Base-by-base conservation (phyloP, 2,113 vertebrate species). In the Rhinopomastus cyanomelas region DNA sequence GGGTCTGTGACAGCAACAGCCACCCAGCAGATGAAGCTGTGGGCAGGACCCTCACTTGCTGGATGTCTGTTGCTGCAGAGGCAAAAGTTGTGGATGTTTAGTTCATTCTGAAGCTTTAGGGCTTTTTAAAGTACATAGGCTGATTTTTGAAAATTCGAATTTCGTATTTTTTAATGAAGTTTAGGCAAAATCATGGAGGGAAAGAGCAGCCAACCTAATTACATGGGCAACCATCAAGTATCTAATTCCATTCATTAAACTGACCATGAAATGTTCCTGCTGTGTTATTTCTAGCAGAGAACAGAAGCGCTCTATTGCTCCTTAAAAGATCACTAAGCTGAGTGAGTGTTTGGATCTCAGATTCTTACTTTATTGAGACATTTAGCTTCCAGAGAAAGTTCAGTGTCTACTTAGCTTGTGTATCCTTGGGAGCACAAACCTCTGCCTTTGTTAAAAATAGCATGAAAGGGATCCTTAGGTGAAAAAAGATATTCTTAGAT, bases 371-470 rank as follows among this genome's bases (percentile, higher is more conserved):
- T 21, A 30, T 11, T 34, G 79, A 65, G 77, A 75, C 1, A 3
- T 91, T 78, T 23, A 25, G 25, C 27, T 81, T 62, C 53, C n/a
- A 80, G 82, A 80, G 69, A 27, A 89, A 94, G 57, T 56, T 76
- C 64, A 37, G 32, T 30, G 52, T 79, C 86, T 61, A 27, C 83
- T 94, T 89, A 92, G 53, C 88, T 89, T 67, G 56, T 15, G n/a
- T 26, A 75, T 76, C 72, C 91, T 94, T 5, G 2, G 89, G 94
- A 96, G 82, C 68, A 53, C 59, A 76, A 92, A 85, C 64, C 78
- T 92, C 91, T 85, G 93, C 74, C 66, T 90, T 26, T 81, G 74
- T 66, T 91, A 91, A 91, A 94, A 88, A 91, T 37, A 83, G 75
- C 74, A 72, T 37, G 56, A 84, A 84, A 95, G 81, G 46, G 82